phyloP scores from a whole-genome alignment of 2,888 invertebrate species.

The Linnaemya vulpina region DNA sequence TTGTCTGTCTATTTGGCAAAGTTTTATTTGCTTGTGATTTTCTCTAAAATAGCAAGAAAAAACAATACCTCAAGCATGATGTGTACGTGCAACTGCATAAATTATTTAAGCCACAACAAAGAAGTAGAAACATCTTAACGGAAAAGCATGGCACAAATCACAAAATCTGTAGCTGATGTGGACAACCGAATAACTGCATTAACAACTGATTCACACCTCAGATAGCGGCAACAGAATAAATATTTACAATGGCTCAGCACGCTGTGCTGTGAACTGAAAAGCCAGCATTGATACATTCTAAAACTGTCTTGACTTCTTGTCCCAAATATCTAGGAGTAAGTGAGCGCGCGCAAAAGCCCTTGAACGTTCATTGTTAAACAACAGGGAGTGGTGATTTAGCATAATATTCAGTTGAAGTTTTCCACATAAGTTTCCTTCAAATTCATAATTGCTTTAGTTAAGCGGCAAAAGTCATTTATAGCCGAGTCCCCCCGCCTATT shows the following conservation, averaged over 20 bases:
- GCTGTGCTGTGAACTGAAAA: not conserved
- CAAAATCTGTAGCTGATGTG: constrained; percentile 24
- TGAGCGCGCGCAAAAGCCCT: constrained; percentile 36
- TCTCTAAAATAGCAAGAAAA: constrained; percentile 48
- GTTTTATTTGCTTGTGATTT: constrained; percentile 46
- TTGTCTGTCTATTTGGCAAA: constrained; percentile 29
- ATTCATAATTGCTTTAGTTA: constrained; percentile 9
- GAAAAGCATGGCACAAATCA: not conserved
- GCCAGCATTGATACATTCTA: constrained; percentile 6
- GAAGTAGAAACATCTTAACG: constrained; percentile 47
- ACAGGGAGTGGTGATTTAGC: constrained; percentile 54
- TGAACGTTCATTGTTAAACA: constrained; percentile 40
- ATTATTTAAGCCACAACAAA: constrained; percentile 46
- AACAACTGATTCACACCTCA: constrained; percentile 65
- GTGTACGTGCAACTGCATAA: constrained; percentile 62
- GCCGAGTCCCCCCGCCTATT: not conserved
- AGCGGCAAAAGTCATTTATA: constrained; percentile 19
- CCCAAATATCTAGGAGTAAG: constrained; percentile 13
- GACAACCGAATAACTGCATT: constrained; percentile 20
- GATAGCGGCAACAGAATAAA: constrained; percentile 50
- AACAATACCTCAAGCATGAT: constrained; percentile 39
- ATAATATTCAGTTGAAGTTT: constrained; percentile 12
- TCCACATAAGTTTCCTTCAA: not conserved
- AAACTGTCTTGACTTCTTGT: constrained; percentile 42
- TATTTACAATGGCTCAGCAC: constrained; percentile 25